Evolutionary conservation across 2,797 vertebrate genomes (phyloP).

Genomic region (Danio albolineatus): DNA sequence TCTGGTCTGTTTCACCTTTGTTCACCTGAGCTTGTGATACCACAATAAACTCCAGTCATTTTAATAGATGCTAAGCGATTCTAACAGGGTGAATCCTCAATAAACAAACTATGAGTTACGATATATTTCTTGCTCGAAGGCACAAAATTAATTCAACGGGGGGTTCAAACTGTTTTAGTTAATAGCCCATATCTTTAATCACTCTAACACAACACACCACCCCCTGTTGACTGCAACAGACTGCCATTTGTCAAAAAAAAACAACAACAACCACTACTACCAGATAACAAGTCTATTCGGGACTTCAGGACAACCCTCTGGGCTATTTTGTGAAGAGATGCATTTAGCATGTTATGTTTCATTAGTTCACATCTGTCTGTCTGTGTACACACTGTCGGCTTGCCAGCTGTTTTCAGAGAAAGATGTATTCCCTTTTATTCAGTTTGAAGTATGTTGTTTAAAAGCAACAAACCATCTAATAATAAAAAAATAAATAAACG

Average conservation of each 20-base stretch:
- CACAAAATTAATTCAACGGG: slow-evolving; percentile 11
- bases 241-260: background rate
- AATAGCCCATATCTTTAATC: slow-evolving; percentile 6
- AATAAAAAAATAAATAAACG: background rate
- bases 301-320: background rate
- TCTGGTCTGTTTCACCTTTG: slow-evolving; percentile 22
- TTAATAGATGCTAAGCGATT: slow-evolving; percentile 16
- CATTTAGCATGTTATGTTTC: background rate
- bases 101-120: background rate
- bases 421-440: background rate
- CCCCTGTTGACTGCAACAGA: slow-evolving; percentile 3
- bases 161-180: background rate
- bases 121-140: slow-evolving; percentile 6
- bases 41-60: background rate
- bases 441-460: background rate
- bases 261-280: background rate
- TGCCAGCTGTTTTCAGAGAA: slow-evolving; percentile 19
- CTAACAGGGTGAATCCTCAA: slow-evolving; percentile 9
- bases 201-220: background rate
- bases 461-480: slow-evolving; percentile 5
- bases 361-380: slow-evolving; percentile 5
- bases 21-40: background rate
- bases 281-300: background rate
- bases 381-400: background rate
- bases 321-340: background rate